Conservation (phyloP, 2,888 invertebrate genomes). For the Eilema depressum region DNA sequence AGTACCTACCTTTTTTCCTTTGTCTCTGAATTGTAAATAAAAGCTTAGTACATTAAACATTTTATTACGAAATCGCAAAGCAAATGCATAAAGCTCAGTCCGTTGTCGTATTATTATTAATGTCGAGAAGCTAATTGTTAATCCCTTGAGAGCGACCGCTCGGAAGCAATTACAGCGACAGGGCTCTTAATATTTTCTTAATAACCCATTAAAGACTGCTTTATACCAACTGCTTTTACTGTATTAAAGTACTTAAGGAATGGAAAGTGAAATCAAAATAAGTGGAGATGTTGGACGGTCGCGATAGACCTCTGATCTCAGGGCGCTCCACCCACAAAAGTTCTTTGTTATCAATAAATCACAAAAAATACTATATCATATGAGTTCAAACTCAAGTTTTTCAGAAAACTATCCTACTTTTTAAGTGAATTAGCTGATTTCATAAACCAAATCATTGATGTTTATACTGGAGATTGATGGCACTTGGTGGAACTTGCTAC, state of each 20-base stretch:
- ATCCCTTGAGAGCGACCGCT: constrained; percentile 44
- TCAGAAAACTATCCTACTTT: too few relatives aligned
- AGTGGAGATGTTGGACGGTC: too few relatives aligned
- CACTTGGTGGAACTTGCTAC: too few relatives aligned
- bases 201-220: constrained; percentile 34
- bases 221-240: constrained; percentile 24
- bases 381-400: too few relatives aligned
- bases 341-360: too few relatives aligned
- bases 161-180: constrained; percentile 59
- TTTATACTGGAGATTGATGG: too few relatives aligned
- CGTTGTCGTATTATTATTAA: constrained; percentile 39
- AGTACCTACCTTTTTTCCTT: background rate
- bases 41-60: background rate
- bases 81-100: constrained; percentile 21
- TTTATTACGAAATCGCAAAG: constrained; percentile 10
- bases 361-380: too few relatives aligned
- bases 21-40: background rate
- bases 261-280: background rate
- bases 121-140: constrained; percentile 49
- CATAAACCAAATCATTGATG: too few relatives aligned
- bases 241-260: constrained; percentile 9
- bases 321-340: too few relatives aligned
- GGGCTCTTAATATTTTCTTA: constrained; percentile 55
- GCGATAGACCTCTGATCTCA: too few relatives aligned
- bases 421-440: too few relatives aligned